Conservation (phyloP, 2,888 invertebrate genomes). For the Lacanobia oleracea region DNA sequence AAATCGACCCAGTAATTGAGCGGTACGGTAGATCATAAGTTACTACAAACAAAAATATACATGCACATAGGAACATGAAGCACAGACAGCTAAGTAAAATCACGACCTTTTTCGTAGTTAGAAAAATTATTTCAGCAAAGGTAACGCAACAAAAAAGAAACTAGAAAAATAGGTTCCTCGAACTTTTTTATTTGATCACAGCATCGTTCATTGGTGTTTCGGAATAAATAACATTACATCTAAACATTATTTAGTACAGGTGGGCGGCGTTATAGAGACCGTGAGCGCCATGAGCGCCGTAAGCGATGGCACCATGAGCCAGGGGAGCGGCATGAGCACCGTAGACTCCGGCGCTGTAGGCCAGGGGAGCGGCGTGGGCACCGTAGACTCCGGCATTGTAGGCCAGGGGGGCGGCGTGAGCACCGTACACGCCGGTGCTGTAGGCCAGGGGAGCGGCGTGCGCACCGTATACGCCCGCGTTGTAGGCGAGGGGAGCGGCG, state of each 20-base stretch:
- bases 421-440: constrained; percentile 26
- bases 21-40: no score
- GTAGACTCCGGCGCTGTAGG: constrained; percentile 53
- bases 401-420: constrained; percentile 20
- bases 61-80: not conserved
- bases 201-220: constrained; percentile 52
- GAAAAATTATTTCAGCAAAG: not conserved
- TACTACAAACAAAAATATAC: not conserved
- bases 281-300: constrained; percentile 57
- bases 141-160: not conserved
- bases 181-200: constrained; percentile 63
- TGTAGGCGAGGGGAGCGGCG: constrained; percentile 49
- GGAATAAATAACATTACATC: constrained; percentile 54
- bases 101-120: not conserved
- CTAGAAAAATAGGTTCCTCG: constrained; percentile 28
- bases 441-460: constrained; percentile 30
- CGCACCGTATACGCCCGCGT: constrained; percentile 59
- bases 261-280: constrained; percentile 59
- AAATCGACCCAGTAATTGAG: not conserved
- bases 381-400: constrained; percentile 12
- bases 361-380: constrained; percentile 28
- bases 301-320: constrained; percentile 55
- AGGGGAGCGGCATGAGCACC: constrained; percentile 38
- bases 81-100: not conserved
- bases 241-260: constrained; percentile 59